phyloP scores from a whole-genome alignment of 2,113 vertebrate genomes.

The Synodontis membranacea region DNA sequence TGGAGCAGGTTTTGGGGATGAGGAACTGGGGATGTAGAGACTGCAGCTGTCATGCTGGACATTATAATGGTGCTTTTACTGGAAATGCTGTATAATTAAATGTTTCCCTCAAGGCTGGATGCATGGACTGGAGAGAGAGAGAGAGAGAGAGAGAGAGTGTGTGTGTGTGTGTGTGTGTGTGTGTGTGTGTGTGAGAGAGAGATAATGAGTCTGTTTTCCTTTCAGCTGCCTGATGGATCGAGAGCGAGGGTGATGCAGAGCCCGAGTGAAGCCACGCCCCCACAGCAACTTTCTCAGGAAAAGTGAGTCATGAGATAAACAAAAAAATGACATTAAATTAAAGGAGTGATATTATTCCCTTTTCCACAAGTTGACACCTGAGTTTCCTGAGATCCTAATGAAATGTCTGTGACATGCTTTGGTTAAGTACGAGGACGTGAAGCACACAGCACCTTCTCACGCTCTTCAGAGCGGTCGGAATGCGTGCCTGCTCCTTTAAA shows the following conservation, averaged over 20 bases:
- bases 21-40: neutral
- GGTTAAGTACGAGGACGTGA: no score
- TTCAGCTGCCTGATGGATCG: neutral
- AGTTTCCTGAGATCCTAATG: no score
- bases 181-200: neutral
- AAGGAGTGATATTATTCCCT: no score
- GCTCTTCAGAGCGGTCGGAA: no score
- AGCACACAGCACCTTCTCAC: no score
- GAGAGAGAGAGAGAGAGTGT: neutral
- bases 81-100: neutral
- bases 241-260: neutral
- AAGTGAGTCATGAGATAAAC: neutral
- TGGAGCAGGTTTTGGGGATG: neutral
- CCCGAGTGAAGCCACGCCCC: neutral
- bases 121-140: neutral
- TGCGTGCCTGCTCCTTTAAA: no score
- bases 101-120: neutral
- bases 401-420: no score
- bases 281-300: neutral
- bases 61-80: neutral
- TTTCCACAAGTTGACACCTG: no score
- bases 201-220: neutral
- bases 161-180: neutral
- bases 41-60: neutral
- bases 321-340: no score